Evolutionary conservation across 2,888 invertebrate genomes (phyloP).

Genomic region (Sisyra nigra): DNA sequence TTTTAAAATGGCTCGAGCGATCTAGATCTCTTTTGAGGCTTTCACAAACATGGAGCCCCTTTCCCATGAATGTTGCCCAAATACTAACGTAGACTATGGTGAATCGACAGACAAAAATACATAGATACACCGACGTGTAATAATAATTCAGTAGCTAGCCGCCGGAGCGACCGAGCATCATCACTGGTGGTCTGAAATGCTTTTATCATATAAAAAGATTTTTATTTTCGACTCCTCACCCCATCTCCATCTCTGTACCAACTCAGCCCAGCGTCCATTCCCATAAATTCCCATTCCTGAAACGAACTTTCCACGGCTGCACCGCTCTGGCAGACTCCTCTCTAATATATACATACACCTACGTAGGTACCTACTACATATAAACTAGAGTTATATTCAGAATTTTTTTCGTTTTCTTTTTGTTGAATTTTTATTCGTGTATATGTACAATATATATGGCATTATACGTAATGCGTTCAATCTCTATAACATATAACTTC

Average conservation of each 20-base stretch:
- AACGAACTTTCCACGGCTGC: too few relatives aligned
- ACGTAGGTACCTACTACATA: neutral
- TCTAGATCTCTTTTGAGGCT: constrained; percentile 9
- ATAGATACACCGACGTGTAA: too few relatives aligned
- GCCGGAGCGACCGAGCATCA: neutral
- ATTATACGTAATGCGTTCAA: too few relatives aligned
- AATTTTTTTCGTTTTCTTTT: constrained; percentile 1
- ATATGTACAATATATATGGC: neutral
- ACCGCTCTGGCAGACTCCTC: too few relatives aligned
- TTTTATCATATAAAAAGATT: constrained; percentile 9
- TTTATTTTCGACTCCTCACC: constrained; percentile 5
- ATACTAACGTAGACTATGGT: neutral
- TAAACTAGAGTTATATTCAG: neutral
- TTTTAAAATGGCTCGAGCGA: constrained; percentile 9
- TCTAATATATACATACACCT: too few relatives aligned
- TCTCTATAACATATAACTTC: too few relatives aligned
- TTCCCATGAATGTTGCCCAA: neutral
- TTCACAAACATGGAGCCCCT: neutral
- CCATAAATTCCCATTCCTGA: too few relatives aligned
- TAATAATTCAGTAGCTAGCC: neutral
- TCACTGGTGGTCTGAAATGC: constrained; percentile 7
- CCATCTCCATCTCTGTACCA: neutral
- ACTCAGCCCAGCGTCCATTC: too few relatives aligned
- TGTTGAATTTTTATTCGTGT: neutral
- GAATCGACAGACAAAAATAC: too few relatives aligned